These are phyloP conservation scores for Carcinoscorpius rotundicauda DNA, from an alignment of 1,140 invertebrate species.

Conservation along the genomic window DNA sequence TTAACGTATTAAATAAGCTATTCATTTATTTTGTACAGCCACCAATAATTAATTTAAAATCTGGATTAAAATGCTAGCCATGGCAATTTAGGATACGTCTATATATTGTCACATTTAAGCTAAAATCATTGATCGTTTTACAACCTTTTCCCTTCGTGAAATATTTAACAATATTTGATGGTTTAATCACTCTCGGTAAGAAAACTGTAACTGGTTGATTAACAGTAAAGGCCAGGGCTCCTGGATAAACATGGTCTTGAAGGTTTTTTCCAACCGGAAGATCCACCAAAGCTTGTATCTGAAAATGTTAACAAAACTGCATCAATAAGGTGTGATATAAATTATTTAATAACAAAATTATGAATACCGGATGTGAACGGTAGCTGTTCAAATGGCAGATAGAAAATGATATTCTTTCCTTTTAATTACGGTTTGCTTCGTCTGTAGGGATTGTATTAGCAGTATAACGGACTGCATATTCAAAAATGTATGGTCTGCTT, in stretches of 20 bases:
- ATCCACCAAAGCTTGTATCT: constrained; percentile 28
- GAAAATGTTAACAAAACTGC: neutral
- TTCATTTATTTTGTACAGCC: too few relatives aligned
- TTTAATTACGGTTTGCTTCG: neutral
- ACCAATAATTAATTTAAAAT: too few relatives aligned
- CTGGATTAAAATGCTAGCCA: too few relatives aligned
- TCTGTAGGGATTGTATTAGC: neutral
- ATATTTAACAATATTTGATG: constrained; percentile 40
- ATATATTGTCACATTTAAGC: too few relatives aligned
- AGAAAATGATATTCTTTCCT: neutral
- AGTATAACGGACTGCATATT: neutral
- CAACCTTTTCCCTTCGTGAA: constrained; percentile 21
- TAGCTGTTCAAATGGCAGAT: neutral
- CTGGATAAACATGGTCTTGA: constrained; percentile 29
- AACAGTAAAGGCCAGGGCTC: constrained; percentile 21
- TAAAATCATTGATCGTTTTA: neutral
- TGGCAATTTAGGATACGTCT: too few relatives aligned
- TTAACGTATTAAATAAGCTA: too few relatives aligned
- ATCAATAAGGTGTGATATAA: neutral
- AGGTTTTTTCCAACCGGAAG: constrained; percentile 40
- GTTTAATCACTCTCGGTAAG: constrained; percentile 57
- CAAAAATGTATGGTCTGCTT: too few relatives aligned
- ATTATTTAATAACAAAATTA: too few relatives aligned
- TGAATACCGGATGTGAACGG: neutral
- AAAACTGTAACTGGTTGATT: constrained; percentile 46